Conservation (phyloP, 1,140 invertebrate species). For the Camponotus floridanus region DNA sequence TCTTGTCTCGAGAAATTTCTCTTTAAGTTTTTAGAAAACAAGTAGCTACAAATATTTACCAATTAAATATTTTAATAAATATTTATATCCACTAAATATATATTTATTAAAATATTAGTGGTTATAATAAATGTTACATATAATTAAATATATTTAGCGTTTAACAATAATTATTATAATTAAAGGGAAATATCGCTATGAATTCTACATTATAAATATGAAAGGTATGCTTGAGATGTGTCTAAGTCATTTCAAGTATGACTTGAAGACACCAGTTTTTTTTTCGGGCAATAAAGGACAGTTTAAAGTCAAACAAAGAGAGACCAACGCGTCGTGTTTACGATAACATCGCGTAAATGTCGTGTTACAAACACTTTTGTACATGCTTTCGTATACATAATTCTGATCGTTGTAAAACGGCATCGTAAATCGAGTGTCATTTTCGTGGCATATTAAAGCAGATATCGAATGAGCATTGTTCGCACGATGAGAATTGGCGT, state of each 20-base stretch:
- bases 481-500: constrained; percentile 8
- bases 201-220: no score
- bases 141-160: no score
- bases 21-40: background rate
- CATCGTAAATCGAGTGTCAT: constrained; percentile 14
- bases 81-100: no score
- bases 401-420: background rate
- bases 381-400: background rate
- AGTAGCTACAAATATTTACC: background rate
- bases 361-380: background rate
- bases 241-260: background rate
- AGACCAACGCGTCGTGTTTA: background rate
- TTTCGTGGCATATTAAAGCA: constrained; percentile 6
- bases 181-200: no score
- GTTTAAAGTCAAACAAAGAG: background rate
- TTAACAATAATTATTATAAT: no score
- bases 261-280: background rate
- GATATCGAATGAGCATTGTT: constrained; percentile 13
- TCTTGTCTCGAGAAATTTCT: background rate
- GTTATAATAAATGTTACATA: no score
- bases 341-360: background rate
- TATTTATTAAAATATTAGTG: no score
- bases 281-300: background rate
- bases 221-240: background rate
- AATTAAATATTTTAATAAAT: no score